Evolutionary conservation across 2,113 vertebrate species (phyloP), one percentile per base, ranked within the genome.

Genomic region (Ammodytes marinus): DNA sequence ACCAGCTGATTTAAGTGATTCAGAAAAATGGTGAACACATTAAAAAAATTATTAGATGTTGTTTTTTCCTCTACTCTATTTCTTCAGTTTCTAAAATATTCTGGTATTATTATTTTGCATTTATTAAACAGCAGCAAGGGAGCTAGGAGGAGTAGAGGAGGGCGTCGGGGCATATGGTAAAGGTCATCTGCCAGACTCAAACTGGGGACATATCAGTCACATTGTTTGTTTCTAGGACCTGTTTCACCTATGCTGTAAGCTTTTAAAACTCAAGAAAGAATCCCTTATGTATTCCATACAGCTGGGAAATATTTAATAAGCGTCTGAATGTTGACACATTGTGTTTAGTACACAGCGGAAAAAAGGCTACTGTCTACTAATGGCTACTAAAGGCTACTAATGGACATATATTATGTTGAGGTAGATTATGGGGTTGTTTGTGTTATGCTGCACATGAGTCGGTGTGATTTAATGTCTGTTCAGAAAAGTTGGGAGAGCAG

Each of bases 391-490:
- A n/a, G n/a, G n/a, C n/a, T n/a, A n/a, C n/a, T n/a, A n/a, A n/a
- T n/a, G 0, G 39, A 52, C 40, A 58, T 7, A 0, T 35, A 60
- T 67, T 52, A 57, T 1, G 13, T 46, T 8, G 47, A 52, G 52
- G 69, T 27, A 65, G 63, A 52, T 74, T 68, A 71, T 46, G 5
- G 1, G 60, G 49, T 8, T 73, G 61, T 76, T 73, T 58, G 76
- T 78, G 57, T 65, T 72, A 58, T 74, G 17, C 27, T 47, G 14
- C 43, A 40, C 42, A 27, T 40, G 54, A 75, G 71, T 83, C 17
- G 35, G 2, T 71, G 13, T 52, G 81, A 89, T 83, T 91, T 72
- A 27, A 70, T 46, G 69, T 50, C 43, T 37, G n/a, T 79, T 69
- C 45, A 69, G 45, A 69, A 27, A 57, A 57, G 67, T 60, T 58